Evolutionary conservation across 2,113 vertebrate genomes (phyloP).

Genomic region (Caracal caracal): DNA sequence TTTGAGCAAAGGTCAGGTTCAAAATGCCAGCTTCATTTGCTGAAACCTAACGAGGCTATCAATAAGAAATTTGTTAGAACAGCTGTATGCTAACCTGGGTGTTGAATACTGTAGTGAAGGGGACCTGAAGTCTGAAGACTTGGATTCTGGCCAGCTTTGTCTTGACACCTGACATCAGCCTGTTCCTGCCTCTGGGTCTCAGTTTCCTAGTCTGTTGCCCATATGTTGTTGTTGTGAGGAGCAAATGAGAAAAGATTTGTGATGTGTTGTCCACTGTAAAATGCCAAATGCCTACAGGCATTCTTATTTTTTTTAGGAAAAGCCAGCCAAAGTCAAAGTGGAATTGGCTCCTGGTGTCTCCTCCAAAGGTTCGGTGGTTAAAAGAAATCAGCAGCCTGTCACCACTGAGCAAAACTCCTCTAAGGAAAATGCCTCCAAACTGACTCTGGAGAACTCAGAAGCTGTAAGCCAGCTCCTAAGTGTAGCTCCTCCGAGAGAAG

Average conservation of each 20-base stretch:
- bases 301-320: slow-evolving; percentile 83
- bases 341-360: slow-evolving; percentile 82
- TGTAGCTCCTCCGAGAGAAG: slow-evolving; percentile 76
- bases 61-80: background rate
- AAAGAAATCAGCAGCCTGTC: slow-evolving; percentile 82
- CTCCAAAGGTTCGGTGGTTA: slow-evolving; percentile 80
- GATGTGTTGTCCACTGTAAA: background rate
- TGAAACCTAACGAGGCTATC: background rate
- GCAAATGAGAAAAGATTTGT: background rate
- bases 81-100: background rate
- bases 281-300: background rate
- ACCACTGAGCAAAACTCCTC: slow-evolving; percentile 60
- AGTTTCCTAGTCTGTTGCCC: background rate
- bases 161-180: background rate
- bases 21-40: background rate
- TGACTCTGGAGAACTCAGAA: slow-evolving; percentile 83
- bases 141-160: slow-evolving; percentile 14
- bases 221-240: background rate
- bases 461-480: slow-evolving; percentile 87
- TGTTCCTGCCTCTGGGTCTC: background rate
- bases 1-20: background rate
- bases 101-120: background rate
- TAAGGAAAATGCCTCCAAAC: slow-evolving; percentile 75
- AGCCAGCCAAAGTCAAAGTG: slow-evolving; percentile 86
- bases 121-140: background rate